A percentile compares a stretch with the other conserved stretches of the same genome.
Evolutionary conservation across 2,797 vertebrate genomes (phyloP).

Genomic region (Diglossa cyanea): DNA sequence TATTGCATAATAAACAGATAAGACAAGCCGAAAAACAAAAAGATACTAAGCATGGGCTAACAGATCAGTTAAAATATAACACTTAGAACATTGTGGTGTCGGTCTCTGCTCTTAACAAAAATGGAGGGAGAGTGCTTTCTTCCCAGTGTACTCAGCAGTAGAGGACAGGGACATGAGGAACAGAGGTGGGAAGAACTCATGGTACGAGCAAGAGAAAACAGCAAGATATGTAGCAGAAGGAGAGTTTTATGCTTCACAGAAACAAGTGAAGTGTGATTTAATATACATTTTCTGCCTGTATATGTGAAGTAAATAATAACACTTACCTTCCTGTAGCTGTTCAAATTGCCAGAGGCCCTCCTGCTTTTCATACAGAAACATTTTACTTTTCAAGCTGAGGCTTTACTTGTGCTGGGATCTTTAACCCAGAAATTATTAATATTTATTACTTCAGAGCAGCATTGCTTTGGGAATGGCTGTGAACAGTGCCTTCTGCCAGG

Average conservation of each 20-base stretch:
- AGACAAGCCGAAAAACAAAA: neutral
- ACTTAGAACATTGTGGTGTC: neutral
- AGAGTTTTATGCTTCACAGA: neutral
- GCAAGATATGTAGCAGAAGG: neutral
- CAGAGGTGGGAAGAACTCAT: neutral
- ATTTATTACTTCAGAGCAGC: neutral
- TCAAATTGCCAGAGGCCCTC: neutral
- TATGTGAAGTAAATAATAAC: constrained; percentile 39
- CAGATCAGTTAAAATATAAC: constrained; percentile 17
- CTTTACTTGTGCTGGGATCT: neutral
- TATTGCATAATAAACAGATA: constrained; percentile 13
- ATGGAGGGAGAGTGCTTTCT: neutral
- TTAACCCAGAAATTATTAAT: constrained; percentile 33
- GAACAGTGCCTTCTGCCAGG: constrained; percentile 20
- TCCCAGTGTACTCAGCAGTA: neutral
- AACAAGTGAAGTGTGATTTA: neutral
- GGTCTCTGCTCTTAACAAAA: neutral
- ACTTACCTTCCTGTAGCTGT: neutral
- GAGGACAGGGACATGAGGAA: neutral
- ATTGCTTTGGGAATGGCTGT: neutral
- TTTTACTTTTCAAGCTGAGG: neutral
- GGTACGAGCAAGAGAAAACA: neutral
- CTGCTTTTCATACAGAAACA: neutral
- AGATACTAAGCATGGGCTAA: neutral
- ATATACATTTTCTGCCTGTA: neutral